phyloP scores from a whole-genome alignment of 1,140 invertebrate genomes.

The Galleria mellonella region DNA sequence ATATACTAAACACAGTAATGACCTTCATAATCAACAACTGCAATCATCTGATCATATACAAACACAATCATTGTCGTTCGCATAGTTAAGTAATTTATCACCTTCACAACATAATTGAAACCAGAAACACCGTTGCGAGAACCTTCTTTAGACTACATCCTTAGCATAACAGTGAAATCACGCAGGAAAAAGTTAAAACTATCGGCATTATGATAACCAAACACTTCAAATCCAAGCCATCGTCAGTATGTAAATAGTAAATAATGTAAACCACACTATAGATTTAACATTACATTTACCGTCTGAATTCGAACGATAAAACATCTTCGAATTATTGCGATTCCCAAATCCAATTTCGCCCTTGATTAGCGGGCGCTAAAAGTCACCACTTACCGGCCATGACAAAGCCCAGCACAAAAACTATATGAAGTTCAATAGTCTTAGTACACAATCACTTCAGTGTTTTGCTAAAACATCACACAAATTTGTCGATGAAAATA shows the following conservation, averaged over 20 bases:
- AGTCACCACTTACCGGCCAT: slow-evolving; percentile 75
- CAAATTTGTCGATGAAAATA: slow-evolving; percentile 69
- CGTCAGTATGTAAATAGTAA: slow-evolving; percentile 64
- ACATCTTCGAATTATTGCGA: slow-evolving; percentile 74
- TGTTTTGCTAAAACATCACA: slow-evolving; percentile 73
- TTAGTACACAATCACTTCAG: slow-evolving; percentile 69
- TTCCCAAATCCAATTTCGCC: slow-evolving; percentile 72
- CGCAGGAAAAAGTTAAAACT: slow-evolving; percentile 56
- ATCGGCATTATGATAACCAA: slow-evolving; percentile 61
- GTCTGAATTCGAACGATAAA: slow-evolving; percentile 75
- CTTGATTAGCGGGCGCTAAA: slow-evolving; percentile 74
- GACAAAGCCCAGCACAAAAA: slow-evolving; percentile 75
- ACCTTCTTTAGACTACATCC: slow-evolving; percentile 41
- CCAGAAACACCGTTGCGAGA: slow-evolving; percentile 53
- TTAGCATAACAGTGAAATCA: slow-evolving; percentile 43
- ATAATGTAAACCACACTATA: slow-evolving; percentile 68
- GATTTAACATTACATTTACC: slow-evolving; percentile 74
- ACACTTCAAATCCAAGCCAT: slow-evolving; percentile 52
- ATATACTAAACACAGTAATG: slow-evolving; percentile 30
- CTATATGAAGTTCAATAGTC: slow-evolving; percentile 71
- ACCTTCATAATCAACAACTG: slow-evolving; percentile 58
- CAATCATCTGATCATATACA: slow-evolving; percentile 56
- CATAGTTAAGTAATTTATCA: slow-evolving; percentile 14
- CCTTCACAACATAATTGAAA: slow-evolving; percentile 5
- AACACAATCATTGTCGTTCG: slow-evolving; percentile 39